Evolutionary conservation across 2,888 invertebrate species (phyloP).

Genomic region (Napeogenes sylphis): DNA sequence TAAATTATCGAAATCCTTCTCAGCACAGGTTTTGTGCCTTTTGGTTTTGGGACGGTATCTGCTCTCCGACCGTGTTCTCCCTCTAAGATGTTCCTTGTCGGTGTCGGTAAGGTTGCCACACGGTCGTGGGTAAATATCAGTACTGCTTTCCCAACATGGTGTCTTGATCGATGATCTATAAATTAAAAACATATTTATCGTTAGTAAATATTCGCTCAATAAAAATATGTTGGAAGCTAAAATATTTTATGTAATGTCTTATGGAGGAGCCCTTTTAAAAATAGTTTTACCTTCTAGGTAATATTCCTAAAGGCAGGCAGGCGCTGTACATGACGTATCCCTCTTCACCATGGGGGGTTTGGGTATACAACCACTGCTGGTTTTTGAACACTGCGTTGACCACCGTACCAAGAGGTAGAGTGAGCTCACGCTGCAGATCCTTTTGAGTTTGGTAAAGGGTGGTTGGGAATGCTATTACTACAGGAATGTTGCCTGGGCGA

Average conservation of each 20-base stretch:
- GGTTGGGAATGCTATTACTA: slow-evolving; percentile 86
- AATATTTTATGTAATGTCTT: too few relatives aligned
- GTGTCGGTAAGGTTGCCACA: slow-evolving; percentile 89
- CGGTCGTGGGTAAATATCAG: slow-evolving; percentile 88
- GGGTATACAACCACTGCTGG: slow-evolving; percentile 89
- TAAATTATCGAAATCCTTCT: slow-evolving; percentile 84
- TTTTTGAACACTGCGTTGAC: slow-evolving; percentile 92
- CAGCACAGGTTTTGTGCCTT: slow-evolving; percentile 76
- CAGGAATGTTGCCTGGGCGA: slow-evolving; percentile 90
- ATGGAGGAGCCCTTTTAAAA: neutral
- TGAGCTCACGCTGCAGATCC: slow-evolving; percentile 82
- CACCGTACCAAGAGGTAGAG: slow-evolving; percentile 87
- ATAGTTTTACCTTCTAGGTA: slow-evolving; percentile 72
- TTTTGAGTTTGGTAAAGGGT: slow-evolving; percentile 85
- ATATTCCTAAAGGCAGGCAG: slow-evolving; percentile 86
- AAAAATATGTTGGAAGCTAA: neutral
- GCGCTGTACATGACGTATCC: slow-evolving; percentile 88
- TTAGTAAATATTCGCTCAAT: neutral
- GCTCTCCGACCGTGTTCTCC: slow-evolving; percentile 83
- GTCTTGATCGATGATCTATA: slow-evolving; percentile 73
- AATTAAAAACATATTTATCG: neutral
- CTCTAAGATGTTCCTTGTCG: slow-evolving; percentile 82
- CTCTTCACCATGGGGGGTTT: slow-evolving; percentile 90
- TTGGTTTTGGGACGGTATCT: slow-evolving; percentile 71
- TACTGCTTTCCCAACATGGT: slow-evolving; percentile 89